Evolutionary conservation across 2,113 vertebrate genomes (phyloP).

Genomic region (Peucedramus taeniatus): DNA sequence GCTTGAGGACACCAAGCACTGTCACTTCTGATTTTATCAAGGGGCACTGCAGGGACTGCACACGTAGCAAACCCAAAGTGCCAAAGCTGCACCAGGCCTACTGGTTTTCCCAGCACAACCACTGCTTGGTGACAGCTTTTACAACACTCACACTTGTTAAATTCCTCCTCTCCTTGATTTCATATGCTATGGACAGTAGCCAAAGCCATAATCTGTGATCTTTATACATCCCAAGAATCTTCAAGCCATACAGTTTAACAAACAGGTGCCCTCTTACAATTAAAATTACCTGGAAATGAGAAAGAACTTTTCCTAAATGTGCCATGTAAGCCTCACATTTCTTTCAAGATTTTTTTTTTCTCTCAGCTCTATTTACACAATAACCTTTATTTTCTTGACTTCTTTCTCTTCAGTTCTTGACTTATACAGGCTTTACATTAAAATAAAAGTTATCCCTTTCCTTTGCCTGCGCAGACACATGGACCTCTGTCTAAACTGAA

Average conservation of each 20-base stretch:
- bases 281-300: not conserved
- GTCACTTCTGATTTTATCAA: not conserved
- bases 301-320: not conserved
- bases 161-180: not conserved
- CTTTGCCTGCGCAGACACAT: not conserved
- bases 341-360: not conserved
- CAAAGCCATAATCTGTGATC: not conserved
- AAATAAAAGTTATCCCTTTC: not conserved
- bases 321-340: not conserved
- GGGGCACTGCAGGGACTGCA: rapidly evolving
- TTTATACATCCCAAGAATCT: not conserved
- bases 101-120: not conserved
- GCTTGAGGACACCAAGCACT: not conserved
- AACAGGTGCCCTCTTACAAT: not conserved
- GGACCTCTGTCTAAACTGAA: not conserved
- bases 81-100: not conserved
- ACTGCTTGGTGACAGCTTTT: not conserved
- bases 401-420: not conserved
- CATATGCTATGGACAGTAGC: not conserved
- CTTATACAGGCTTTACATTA: not conserved
- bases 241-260: not conserved
- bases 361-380: not conserved
- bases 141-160: not conserved
- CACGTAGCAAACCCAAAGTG: not conserved
- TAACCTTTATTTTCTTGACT: not conserved